Conservation (phyloP, 2,797 vertebrate genomes). For the Kryptolebias ocellatus region DNA sequence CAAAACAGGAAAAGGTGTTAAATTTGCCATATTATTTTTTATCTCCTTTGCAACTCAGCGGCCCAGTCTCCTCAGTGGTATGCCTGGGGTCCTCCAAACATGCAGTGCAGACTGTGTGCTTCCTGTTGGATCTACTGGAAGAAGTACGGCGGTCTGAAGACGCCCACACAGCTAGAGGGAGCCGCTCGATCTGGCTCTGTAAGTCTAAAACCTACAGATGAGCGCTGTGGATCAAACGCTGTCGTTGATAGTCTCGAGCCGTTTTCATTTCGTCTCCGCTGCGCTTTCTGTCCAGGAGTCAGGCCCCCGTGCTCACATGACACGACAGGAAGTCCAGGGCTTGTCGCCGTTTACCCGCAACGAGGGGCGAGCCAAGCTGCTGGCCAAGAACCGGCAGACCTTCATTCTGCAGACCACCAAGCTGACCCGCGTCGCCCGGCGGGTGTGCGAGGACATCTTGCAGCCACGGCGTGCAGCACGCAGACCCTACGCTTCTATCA, state of each 20-base stretch:
- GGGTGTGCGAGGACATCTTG: slow-evolving; percentile 92
- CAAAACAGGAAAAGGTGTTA: not conserved
- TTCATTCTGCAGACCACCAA: slow-evolving; percentile 95
- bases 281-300: slow-evolving; percentile 73
- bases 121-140: slow-evolving; percentile 99
- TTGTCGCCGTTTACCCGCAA: slow-evolving; percentile 91
- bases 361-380: slow-evolving; percentile 91
- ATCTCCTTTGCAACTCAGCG: slow-evolving; percentile 71
- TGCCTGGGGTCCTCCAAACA: slow-evolving; percentile 95
- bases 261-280: not conserved
- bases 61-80: slow-evolving; percentile 96
- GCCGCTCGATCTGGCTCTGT: slow-evolving; percentile 88
- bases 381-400: slow-evolving; percentile 95
- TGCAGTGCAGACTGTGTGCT: slow-evolving; percentile 94
- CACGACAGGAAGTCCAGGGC: slow-evolving; percentile 91
- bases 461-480: slow-evolving; percentile 91
- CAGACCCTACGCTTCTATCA: slow-evolving; percentile 92
- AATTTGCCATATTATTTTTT: not conserved
- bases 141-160: slow-evolving; percentile 95
- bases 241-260: too few relatives aligned
- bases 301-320: slow-evolving; percentile 86
- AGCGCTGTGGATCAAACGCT: not conserved
- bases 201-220: slow-evolving; percentile 35
- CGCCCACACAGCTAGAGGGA: slow-evolving; percentile 93
- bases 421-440: slow-evolving; percentile 90